Conservation (phyloP, 2,797 vertebrate genomes). For the Anguilla pacifica region DNA sequence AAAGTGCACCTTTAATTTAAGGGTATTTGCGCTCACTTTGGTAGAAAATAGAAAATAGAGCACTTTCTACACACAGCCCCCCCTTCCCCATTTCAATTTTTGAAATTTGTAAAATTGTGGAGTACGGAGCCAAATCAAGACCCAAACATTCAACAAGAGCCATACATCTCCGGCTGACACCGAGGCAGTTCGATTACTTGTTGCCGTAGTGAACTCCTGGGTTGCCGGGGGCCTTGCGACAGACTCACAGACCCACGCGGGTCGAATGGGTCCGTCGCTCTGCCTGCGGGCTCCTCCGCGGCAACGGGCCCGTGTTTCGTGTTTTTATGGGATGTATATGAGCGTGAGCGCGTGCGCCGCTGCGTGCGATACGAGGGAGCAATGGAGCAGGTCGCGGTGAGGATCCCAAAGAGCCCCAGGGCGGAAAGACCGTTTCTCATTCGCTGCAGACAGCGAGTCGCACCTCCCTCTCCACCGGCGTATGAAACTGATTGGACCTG, state of each 20-base stretch:
- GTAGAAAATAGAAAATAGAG: too few species aligned
- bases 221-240: not conserved
- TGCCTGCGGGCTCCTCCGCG: not conserved
- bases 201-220: not conserved
- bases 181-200: not conserved
- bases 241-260: constrained; percentile 1
- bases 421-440: not conserved
- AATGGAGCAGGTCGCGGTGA: not conserved
- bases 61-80: too few species aligned
- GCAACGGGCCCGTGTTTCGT: not conserved
- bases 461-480: constrained; percentile 9
- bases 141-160: too few species aligned
- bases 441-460: not conserved
- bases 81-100: too few species aligned
- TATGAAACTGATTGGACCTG: constrained; percentile 8
- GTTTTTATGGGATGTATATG: constrained; percentile 13
- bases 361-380: not conserved
- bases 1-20: too few species aligned
- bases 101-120: too few species aligned
- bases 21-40: too few species aligned
- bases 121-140: too few species aligned
- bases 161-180: too few species aligned
- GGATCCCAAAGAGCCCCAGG: not conserved
- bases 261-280: not conserved
- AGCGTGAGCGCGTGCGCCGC: not conserved